phyloP scores from a whole-genome alignment of 2,888 invertebrate genomes.

The Thumatha senex region DNA sequence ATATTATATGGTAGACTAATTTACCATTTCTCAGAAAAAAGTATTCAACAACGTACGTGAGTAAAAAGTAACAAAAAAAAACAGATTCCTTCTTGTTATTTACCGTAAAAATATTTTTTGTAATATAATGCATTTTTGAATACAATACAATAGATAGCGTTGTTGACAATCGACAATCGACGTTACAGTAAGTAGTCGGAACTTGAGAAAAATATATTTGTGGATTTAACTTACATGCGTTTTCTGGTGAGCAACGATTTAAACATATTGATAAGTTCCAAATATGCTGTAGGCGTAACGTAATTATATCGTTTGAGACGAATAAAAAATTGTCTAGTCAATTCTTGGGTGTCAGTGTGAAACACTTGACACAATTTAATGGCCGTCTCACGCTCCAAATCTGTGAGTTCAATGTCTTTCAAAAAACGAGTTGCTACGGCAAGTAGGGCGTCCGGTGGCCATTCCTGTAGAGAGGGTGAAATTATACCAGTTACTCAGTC shows the following conservation, averaged over 20 bases:
- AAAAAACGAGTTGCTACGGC: conserved; percentile 94
- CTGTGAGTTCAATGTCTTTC: conserved; percentile 89
- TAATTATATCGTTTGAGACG: conserved; percentile 90
- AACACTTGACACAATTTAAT: conserved; percentile 96
- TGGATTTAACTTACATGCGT: conserved; percentile 84
- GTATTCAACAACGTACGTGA: too few relatives aligned
- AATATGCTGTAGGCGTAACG: conserved; percentile 96
- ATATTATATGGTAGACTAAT: too few relatives aligned
- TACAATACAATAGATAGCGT: too few relatives aligned
- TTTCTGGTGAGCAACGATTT: conserved; percentile 90
- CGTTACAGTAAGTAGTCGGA: too few relatives aligned
- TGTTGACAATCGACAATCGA: too few relatives aligned
- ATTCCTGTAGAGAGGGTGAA: conserved; percentile 81
- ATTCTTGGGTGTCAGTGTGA: conserved; percentile 90
- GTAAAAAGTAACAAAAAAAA: too few relatives aligned
- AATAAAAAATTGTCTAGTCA: conserved; percentile 86
- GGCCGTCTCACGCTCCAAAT: conserved; percentile 88
- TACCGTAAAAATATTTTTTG: too few relatives aligned
- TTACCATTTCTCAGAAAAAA: too few relatives aligned
- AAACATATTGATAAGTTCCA: conserved; percentile 96
- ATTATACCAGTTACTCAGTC: not conserved
- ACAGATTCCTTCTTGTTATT: too few relatives aligned
- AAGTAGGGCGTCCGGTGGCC: conserved; percentile 96
- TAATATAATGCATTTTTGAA: too few relatives aligned
- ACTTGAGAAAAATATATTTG: too few relatives aligned